Base-by-base conservation (phyloP, 2,113 vertebrate species). In the Alaudala cheleensis region DNA sequence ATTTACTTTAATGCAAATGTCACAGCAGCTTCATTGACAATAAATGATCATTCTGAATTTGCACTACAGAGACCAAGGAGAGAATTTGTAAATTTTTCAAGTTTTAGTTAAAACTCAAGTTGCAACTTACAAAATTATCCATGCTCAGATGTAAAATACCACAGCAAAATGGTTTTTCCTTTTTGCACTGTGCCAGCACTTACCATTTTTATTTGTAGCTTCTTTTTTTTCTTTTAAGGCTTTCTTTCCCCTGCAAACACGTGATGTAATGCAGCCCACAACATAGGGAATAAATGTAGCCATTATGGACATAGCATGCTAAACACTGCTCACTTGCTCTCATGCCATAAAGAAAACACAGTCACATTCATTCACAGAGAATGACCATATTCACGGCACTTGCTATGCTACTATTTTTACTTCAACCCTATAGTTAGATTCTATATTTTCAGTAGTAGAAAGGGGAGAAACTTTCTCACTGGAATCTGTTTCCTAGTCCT, bases 361-460 rank as follows among this genome's bases (percentile, higher is more conserved):
- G 81, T 51, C 54, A 51, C 31, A 95, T 70, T 91, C 62, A 90
- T 73, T 56, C 64, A 60, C 6, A 91, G 47, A 95, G 71, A 94
- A 94, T 70, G 34, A 44, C 39, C 4, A 7, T 56, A 88, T 86
- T 93, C 87, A 80, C 24, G 6, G 29, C 25, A n/a, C 11, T 90
- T 61, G 8, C 28, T 57, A 65, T 3, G 4, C 8, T 37, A 37
- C 64, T 93, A 50, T 84, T 92, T 96, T 94, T 81, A 84, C 34
- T 89, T 93, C 56, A 56, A 20, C 51, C 40, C 56, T 78, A 77
- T 20, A 91, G 85, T 89, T 88, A 84, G 66, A 89, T 61, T 96
- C 82, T 92, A 6, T 81, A 70, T 95, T 95, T 97, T 89, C 79
- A 58, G 69, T 33, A 73, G 25, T 22, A 76, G 50, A 79, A 92